Evolutionary conservation across 1,140 invertebrate species (phyloP), one percentile per base, ranked within the genome.

Genomic region (Ips nitidus): DNA sequence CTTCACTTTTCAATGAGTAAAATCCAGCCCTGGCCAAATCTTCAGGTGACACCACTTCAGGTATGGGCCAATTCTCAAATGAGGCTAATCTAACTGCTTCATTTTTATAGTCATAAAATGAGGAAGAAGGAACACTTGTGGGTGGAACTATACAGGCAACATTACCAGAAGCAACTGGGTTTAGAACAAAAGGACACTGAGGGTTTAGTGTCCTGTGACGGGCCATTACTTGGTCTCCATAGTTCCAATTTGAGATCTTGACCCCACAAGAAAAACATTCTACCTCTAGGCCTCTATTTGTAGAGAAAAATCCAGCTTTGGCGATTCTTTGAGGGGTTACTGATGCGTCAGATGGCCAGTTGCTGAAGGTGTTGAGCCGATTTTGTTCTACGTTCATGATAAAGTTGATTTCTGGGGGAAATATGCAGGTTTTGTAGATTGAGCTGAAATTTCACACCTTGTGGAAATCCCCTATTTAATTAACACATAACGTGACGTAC

Each of bases 21-120:
- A 95, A 96, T 3, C 94, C 94, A 71, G 93, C 91, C 78, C 84
- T 85, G 0, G 92, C 94, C 67, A 97, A 81, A 8, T 87, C 84
- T 77, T 88, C 82, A 1, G 91, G 88, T 1, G 85, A 84, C 6
- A 89, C 85, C 57, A 84, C 85, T 45, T 88, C 79, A n/a, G 82
- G 52, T 38, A 82, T 80, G 2, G 90, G 89, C 90, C 90, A 91
- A 61, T 83, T 81, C 43, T 71, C 76, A 78, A 88, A 94, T 8
- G 89, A 87, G 57, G 82, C 79, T 42, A 92, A 74, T 72, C 92
- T 82, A 47, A 84, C 80, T 36, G 67, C 56, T 74, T 77, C 76
- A 66, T 77, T 70, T 63, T 69, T 72, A 66, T 72, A 67, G 39
- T 74, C 63, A 52, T 69, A 41, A 39, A 38, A 60, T 6, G 70